Percentiles rank a stretch among this genome's conserved stretches.
These are phyloP conservation scores for Crax fasciolata DNA, from an alignment of 2,797 vertebrate species.

Conservation along the genomic window DNA sequence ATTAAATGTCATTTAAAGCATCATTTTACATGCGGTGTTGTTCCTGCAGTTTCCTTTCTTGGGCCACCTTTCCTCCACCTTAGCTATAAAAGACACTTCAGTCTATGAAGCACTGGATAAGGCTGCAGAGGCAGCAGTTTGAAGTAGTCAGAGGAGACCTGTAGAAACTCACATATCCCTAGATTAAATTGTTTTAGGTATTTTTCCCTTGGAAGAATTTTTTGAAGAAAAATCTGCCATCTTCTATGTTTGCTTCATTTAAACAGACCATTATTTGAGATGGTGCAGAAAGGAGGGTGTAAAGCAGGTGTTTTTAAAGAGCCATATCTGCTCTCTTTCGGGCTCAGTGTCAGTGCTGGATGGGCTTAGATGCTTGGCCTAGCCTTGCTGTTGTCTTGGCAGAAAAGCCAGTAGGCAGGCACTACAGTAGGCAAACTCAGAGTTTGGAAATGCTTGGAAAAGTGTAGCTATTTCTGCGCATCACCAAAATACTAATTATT, in stretches of 20 bases:
- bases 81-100: background rate
- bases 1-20: background rate
- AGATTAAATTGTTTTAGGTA: background rate
- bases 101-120: background rate
- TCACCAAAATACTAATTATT: background rate
- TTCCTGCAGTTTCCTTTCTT: background rate
- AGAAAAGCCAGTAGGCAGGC: background rate
- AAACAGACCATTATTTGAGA: background rate
- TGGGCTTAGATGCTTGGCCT: background rate
- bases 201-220: background rate
- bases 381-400: background rate
- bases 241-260: background rate
- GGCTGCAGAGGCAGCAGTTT: background rate
- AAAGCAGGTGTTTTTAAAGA: background rate
- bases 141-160: background rate
- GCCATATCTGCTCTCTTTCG: background rate
- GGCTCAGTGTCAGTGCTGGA: too few species aligned
- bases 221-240: background rate
- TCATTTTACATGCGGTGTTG: background rate
- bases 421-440: background rate
- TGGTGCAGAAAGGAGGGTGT: background rate
- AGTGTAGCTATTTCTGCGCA: background rate
- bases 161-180: background rate
- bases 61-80: background rate
- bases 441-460: background rate